Conservation (phyloP, 2,888 invertebrate genomes). For the Clivina fossor region DNA sequence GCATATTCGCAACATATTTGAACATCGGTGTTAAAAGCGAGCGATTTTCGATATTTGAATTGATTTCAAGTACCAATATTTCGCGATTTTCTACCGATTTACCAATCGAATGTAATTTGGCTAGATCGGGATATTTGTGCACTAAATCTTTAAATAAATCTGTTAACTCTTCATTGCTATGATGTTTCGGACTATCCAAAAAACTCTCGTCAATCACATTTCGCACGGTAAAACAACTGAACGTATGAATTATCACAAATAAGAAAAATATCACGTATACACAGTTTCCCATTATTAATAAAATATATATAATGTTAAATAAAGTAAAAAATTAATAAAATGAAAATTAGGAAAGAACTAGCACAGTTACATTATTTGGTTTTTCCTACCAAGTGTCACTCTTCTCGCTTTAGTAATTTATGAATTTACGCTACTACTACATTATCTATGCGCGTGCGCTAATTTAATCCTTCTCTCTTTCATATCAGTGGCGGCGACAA, state of each 20-base stretch:
- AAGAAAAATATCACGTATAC: slow-evolving; percentile 20
- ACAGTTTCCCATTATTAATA: slow-evolving; percentile 5
- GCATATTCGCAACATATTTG: slow-evolving; percentile 95
- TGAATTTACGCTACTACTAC: too few relatives aligned
- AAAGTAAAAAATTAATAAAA: slow-evolving; percentile 22
- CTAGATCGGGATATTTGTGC: slow-evolving; percentile 67
- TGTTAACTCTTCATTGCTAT: slow-evolving; percentile 70
- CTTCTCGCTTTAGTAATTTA: too few relatives aligned
- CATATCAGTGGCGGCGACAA: too few relatives aligned
- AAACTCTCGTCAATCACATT: slow-evolving; percentile 57
- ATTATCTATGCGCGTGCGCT: too few relatives aligned
- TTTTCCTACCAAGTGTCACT: too few relatives aligned
- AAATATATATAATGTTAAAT: not conserved
- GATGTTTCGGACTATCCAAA: slow-evolving; percentile 63
- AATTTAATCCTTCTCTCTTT: too few relatives aligned
- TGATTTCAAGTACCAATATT: slow-evolving; percentile 80
- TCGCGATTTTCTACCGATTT: slow-evolving; percentile 80
- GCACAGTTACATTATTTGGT: slow-evolving; percentile 20
- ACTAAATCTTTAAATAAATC: slow-evolving; percentile 64
- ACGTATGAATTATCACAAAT: slow-evolving; percentile 8
- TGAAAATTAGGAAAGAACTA: slow-evolving; percentile 7
- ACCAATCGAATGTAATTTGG: slow-evolving; percentile 76
- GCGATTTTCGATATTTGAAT: slow-evolving; percentile 63
- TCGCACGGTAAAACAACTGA: slow-evolving; percentile 25
- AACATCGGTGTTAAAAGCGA: slow-evolving; percentile 80